Percentiles rank a stretch among this genome's conserved stretches.
phyloP scores from a whole-genome alignment of 2,797 vertebrate genomes.

The Eupleurogrammus muticus region DNA sequence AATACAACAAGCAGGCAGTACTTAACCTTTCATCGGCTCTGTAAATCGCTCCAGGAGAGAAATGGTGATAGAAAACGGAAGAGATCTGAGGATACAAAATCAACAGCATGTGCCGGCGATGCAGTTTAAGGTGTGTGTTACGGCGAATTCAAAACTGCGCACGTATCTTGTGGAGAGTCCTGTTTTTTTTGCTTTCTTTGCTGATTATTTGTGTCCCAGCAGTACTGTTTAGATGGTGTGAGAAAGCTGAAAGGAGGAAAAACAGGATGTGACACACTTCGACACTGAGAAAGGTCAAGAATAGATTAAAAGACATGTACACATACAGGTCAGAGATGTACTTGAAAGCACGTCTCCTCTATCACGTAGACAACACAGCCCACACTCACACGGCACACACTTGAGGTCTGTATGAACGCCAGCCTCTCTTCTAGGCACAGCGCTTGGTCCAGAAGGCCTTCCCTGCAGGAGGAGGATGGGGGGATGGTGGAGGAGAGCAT shows the following conservation, averaged over 20 bases:
- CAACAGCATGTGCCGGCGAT: conserved; percentile 18
- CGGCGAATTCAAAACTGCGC: conserved; percentile 31
- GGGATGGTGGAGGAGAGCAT: conserved; percentile 52
- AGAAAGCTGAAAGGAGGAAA: conserved; percentile 21
- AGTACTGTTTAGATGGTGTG: neutral
- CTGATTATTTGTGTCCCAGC: conserved; percentile 35
- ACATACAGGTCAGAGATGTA: conserved; percentile 64
- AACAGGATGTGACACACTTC: conserved; percentile 37
- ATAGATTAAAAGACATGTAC: conserved; percentile 58
- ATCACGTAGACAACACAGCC: conserved; percentile 52
- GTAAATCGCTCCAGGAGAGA: conserved; percentile 36
- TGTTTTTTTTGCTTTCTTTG: conserved; percentile 21
- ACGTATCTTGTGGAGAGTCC: conserved; percentile 41
- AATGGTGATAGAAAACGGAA: conserved; percentile 24
- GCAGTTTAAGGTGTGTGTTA: conserved; percentile 5
- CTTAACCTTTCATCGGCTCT: conserved; percentile 58
- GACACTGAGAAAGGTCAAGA: conserved; percentile 60
- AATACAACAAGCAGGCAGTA: conserved; percentile 50
- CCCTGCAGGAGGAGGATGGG: conserved; percentile 71
- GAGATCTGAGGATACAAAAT: conserved; percentile 7
- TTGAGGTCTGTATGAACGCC: conserved; percentile 67
- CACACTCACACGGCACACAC: conserved; percentile 62
- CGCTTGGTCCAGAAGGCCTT: conserved; percentile 79
- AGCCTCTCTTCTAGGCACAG: conserved; percentile 72
- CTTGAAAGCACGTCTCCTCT: conserved; percentile 61